Conservation (phyloP, 2,888 invertebrate genomes). For the Dorcus parallelipipedus region DNA sequence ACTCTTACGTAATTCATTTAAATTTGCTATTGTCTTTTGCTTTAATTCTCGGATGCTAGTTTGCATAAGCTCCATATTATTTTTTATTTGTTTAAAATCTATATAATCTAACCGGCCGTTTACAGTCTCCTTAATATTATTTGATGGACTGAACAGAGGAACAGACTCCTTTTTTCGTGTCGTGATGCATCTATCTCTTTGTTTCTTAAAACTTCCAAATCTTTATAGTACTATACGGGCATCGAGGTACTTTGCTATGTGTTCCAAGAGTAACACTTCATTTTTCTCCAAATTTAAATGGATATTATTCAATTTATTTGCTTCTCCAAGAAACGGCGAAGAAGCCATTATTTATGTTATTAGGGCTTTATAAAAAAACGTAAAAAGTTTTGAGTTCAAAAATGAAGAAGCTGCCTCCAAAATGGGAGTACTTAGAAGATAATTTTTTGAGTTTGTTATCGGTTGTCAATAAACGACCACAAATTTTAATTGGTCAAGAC, state of each 20-base stretch:
- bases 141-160: constrained; percentile 21
- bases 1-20: constrained; percentile 28
- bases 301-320: constrained; percentile 34
- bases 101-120: constrained; percentile 18
- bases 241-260: constrained; percentile 26
- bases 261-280: constrained; percentile 25
- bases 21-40: constrained; percentile 25
- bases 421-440: too few species aligned
- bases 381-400: too few species aligned
- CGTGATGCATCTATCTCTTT: constrained; percentile 22
- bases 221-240: constrained; percentile 21
- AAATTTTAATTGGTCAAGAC: too few species aligned
- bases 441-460: too few species aligned
- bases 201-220: constrained; percentile 21
- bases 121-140: constrained; percentile 19
- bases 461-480: too few species aligned
- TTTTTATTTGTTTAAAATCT: constrained; percentile 39
- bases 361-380: too few species aligned
- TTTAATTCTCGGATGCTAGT: constrained; percentile 35
- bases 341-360: too few species aligned
- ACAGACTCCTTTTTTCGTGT: constrained; percentile 16
- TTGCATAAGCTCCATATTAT: constrained; percentile 36
- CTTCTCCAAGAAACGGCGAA: constrained; percentile 25
- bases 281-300: constrained; percentile 35
- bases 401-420: too few species aligned